Conservation (phyloP, 1,140 invertebrate genomes). For the Drosophila pruinosa region DNA sequence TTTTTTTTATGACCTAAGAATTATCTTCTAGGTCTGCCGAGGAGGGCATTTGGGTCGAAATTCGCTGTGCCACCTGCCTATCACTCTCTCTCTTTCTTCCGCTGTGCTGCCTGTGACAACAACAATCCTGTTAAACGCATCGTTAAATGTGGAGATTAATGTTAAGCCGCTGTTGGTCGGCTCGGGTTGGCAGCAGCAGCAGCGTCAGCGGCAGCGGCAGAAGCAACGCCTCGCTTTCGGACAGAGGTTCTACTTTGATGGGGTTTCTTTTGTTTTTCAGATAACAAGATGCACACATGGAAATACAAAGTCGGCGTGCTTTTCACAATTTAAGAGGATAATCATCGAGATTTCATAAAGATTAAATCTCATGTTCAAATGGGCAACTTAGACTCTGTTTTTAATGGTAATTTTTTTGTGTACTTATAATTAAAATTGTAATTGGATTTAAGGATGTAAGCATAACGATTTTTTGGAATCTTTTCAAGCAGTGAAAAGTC, state of each 20-base stretch:
- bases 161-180: slow-evolving; percentile 31
- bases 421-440: not conserved
- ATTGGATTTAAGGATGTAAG: too few relatives aligned
- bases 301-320: not conserved
- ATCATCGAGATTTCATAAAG: not conserved
- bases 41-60: not conserved
- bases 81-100: not conserved
- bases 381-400: not conserved
- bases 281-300: not conserved
- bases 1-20: slow-evolving; percentile 9
- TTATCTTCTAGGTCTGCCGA: not conserved
- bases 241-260: slow-evolving; percentile 14
- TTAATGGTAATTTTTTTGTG: not conserved
- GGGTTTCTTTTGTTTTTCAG: slow-evolving; percentile 24
- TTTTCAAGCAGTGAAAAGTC: too few relatives aligned
- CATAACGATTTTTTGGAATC: too few relatives aligned
- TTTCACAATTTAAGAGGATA: not conserved
- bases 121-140: slow-evolving; percentile 55
- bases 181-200: not conserved
- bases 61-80: slow-evolving; percentile 38
- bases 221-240: not conserved
- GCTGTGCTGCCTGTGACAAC: slow-evolving; percentile 9
- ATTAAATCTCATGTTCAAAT: not conserved
- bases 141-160: slow-evolving; percentile 56
- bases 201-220: not conserved